Evolutionary conservation across 92 coral and sea anemone species (phyloP), one percentile per base, ranked within the genome.

Genomic region (Meandrina meandrites): DNA sequence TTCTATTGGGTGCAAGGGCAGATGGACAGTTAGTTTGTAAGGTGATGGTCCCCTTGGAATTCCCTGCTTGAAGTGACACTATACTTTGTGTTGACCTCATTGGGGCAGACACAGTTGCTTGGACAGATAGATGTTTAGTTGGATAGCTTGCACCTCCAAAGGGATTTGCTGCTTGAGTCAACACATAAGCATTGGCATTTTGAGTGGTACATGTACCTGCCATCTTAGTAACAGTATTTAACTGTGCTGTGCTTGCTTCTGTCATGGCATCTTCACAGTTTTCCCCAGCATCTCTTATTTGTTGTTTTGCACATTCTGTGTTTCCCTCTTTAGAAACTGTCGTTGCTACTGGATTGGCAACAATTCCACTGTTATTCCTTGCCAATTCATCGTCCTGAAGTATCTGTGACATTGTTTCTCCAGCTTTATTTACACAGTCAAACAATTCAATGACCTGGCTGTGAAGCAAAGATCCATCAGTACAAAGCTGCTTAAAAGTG

Each of bases 361-460:
- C 34, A 47, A 16, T 45, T 48, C 10, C 9, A 4, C 50, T 7
- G 27, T 19, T 36, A 0, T 18, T 51, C 47, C 86, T 68, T 68
- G 24, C 45, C 28, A 21, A 71, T 42, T 82, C 60, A 1, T 82
- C 86, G 2, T 82, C 64, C 9, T 69, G 8, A 45, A 82, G 66
- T 19, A 82, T 82, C 57, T 82, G 32, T 3, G 66, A 69, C 40
- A 82, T 69, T 19, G 67, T 68, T 71, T 82, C 86, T 68, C 86
- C 86, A 18, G 78, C 75, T 24, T 42, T 47, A 53, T 69, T 82
- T 82, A 15, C 48, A 31, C 58, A 17, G 31, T 82, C 78, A 68
- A 82, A 82, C 21, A 45, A 68, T 19, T 68, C 66, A 47, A 47
- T 40, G 27, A 82, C 78, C 9, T 68, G 58, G 47, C 66, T 48